phyloP scores from a whole-genome alignment of 2,113 vertebrate genomes.

The Electrona antarctica region DNA sequence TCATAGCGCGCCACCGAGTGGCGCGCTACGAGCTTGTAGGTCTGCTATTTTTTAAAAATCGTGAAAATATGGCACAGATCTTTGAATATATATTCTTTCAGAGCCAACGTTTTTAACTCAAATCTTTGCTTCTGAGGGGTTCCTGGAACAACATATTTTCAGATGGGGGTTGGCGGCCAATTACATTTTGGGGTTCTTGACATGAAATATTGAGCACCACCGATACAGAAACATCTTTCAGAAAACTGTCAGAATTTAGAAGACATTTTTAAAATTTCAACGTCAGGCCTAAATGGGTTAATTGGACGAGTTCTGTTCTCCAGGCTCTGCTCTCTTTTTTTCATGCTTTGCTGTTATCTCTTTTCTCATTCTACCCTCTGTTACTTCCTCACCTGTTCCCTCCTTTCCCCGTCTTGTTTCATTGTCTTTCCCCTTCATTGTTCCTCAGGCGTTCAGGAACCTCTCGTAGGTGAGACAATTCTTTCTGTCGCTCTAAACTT shows the following conservation, averaged over 20 bases:
- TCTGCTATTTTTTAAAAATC: too few relatives aligned
- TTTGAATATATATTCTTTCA: too few relatives aligned
- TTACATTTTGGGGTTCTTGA: too few relatives aligned
- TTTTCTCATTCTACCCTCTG: background rate
- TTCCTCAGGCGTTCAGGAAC: constrained; percentile 73
- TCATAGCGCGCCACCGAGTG: too few relatives aligned
- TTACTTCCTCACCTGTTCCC: background rate
- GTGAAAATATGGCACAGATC: too few relatives aligned
- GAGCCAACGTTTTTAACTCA: too few relatives aligned
- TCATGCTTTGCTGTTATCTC: constrained; percentile 14
- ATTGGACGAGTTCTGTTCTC: background rate
- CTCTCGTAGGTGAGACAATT: constrained; percentile 74
- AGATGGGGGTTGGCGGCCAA: too few relatives aligned
- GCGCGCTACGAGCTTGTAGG: too few relatives aligned
- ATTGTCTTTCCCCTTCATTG: constrained; percentile 9
- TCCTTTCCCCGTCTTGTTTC: constrained; percentile 4
- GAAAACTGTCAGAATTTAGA: background rate
- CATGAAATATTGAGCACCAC: too few relatives aligned
- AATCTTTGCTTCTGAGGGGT: too few relatives aligned
- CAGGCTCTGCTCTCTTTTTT: background rate
- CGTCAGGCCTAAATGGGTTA: background rate
- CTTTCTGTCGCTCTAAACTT: constrained; percentile 8
- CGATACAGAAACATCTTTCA: too few relatives aligned
- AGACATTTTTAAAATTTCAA: background rate
- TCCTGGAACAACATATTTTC: too few relatives aligned